phyloP scores from a whole-genome alignment of 2,797 vertebrate genomes.

The Margarornis squamiger region DNA sequence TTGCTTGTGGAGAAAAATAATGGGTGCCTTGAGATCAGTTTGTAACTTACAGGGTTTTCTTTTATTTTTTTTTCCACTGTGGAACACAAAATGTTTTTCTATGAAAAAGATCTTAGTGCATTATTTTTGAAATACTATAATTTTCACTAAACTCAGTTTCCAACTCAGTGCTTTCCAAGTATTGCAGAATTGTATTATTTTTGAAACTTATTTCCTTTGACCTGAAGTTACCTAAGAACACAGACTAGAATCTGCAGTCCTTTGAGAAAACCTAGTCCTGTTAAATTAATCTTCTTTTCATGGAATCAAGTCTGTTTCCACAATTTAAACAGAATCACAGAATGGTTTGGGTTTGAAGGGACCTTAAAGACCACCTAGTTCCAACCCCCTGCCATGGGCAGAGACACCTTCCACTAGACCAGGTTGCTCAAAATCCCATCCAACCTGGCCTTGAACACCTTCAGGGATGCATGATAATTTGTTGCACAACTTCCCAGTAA shows the following conservation, averaged over 20 bases:
- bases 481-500: background rate
- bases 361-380: background rate
- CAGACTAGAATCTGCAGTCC: constrained; percentile 51
- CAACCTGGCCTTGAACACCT: background rate
- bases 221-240: constrained; percentile 77
- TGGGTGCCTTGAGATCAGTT: constrained; percentile 74
- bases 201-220: constrained; percentile 76
- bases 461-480: background rate
- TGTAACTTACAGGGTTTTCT: constrained; percentile 61
- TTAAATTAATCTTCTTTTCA: constrained; percentile 45
- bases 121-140: constrained; percentile 83
- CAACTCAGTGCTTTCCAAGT: constrained; percentile 73
- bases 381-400: background rate
- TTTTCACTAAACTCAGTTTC: constrained; percentile 81
- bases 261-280: constrained; percentile 27
- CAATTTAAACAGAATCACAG: background rate
- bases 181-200: constrained; percentile 78
- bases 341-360: background rate
- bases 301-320: background rate
- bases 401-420: background rate
- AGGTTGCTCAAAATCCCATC: background rate
- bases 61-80: constrained; percentile 71
- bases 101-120: constrained; percentile 80
- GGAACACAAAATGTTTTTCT: constrained; percentile 82
- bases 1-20: constrained; percentile 77